phyloP scores from a whole-genome alignment of 2,113 vertebrate species.

The Dissostichus mawsoni region DNA sequence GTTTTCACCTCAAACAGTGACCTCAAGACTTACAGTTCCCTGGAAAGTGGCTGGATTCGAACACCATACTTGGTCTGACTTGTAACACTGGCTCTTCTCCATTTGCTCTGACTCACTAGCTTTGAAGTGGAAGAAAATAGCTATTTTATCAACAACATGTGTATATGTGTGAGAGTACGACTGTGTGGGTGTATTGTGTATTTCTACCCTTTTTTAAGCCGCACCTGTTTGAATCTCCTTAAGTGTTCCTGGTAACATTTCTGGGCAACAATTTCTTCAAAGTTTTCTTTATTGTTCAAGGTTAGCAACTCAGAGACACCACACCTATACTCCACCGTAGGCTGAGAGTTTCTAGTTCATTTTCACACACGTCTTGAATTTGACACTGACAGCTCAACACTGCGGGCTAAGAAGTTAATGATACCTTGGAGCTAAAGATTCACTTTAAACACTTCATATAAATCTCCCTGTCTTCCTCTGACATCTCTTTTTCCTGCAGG shows the following conservation, averaged over 20 bases:
- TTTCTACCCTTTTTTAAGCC: constrained; percentile 19
- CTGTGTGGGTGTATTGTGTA: constrained; percentile 9
- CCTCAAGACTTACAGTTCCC: neutral
- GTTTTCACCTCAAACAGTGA: constrained; percentile 28
- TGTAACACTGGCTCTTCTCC: constrained; percentile 18
- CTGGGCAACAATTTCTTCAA: constrained; percentile 28
- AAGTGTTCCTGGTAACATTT: constrained; percentile 11
- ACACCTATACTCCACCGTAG: constrained; percentile 36
- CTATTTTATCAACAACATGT: constrained; percentile 63
- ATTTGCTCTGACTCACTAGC: constrained; percentile 38
- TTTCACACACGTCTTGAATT: constrained; percentile 31
- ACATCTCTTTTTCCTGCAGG: constrained; percentile 7
- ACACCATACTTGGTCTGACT: neutral
- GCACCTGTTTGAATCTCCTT: constrained; percentile 23
- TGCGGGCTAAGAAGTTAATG: constrained; percentile 33
- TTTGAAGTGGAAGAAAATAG: constrained; percentile 53
- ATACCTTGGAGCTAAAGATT: constrained; percentile 21
- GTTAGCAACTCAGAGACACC: constrained; percentile 6
- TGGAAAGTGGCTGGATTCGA: too few species aligned
- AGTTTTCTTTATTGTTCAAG: constrained; percentile 14
- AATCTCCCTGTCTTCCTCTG: constrained; percentile 10
- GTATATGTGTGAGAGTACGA: neutral
- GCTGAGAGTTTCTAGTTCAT: constrained; percentile 42
- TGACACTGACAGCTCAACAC: constrained; percentile 34
- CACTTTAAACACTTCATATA: constrained; percentile 34